Percentiles rank a stretch among this genome's conserved stretches.
Conservation (phyloP, 2,888 invertebrate species). For the Mimachlamys varia region DNA sequence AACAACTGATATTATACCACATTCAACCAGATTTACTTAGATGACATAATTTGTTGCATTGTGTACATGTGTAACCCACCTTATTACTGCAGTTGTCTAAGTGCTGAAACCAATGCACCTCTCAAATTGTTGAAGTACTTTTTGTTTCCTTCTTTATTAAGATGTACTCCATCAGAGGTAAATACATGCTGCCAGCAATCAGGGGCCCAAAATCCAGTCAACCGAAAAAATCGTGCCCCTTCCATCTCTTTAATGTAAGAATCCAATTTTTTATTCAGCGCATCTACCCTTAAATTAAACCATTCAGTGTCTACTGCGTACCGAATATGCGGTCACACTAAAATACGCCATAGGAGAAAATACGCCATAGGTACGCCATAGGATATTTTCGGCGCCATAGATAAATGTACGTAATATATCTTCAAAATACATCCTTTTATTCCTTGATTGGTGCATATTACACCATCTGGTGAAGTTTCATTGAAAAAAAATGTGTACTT, state of each 20-base stretch:
- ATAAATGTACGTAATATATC: too few relatives aligned
- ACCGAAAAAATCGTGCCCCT: neutral
- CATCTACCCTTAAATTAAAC: neutral
- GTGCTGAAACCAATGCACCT: neutral
- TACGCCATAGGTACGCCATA: too few relatives aligned
- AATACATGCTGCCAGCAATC: neutral
- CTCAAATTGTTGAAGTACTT: neutral
- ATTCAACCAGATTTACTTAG: too few relatives aligned
- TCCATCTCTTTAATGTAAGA: neutral
- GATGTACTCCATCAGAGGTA: neutral
- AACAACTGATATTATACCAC: too few relatives aligned
- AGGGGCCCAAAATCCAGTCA: neutral
- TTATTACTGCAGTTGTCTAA: neutral
- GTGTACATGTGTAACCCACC: neutral
- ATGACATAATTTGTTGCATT: too few relatives aligned
- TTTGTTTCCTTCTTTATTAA: neutral
- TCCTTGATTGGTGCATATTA: too few relatives aligned
- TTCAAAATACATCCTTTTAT: too few relatives aligned
- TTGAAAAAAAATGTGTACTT: too few relatives aligned
- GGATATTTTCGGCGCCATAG: too few relatives aligned
- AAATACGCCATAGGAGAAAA: too few relatives aligned
- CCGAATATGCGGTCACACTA: too few relatives aligned
- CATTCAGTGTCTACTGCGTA: neutral
- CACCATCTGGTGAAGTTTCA: too few relatives aligned
- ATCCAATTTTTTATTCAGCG: neutral